phyloP scores from a whole-genome alignment of 2,888 invertebrate species.

The Bedellia somnulentella region DNA sequence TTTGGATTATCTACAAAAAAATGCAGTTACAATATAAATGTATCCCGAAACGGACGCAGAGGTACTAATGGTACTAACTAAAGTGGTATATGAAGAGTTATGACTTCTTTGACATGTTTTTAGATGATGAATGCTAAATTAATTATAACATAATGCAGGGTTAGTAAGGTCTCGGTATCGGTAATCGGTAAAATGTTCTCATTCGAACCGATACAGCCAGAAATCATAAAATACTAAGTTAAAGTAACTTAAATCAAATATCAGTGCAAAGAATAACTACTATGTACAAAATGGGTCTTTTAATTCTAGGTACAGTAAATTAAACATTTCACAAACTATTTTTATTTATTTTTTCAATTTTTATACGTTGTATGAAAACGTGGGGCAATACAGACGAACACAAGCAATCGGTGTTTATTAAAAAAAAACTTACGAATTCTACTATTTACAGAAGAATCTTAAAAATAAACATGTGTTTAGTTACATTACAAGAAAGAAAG shows the following conservation, averaged over 20 bases:
- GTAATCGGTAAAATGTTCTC: too few relatives aligned
- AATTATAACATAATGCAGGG: constrained; percentile 24
- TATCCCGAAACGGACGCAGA: too few relatives aligned
- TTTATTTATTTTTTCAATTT: constrained; percentile 22
- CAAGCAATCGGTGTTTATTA: constrained; percentile 1
- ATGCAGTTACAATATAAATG: too few relatives aligned
- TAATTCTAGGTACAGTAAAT: constrained; percentile 23
- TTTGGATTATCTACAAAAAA: background rate
- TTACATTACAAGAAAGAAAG: constrained; percentile 14
- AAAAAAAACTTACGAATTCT: constrained; percentile 1
- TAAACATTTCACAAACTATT: constrained; percentile 20
- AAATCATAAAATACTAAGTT: constrained; percentile 30
- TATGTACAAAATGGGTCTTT: constrained; percentile 45
- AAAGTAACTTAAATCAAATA: constrained; percentile 42
- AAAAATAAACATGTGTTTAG: constrained; percentile 1
- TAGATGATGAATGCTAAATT: constrained; percentile 23
- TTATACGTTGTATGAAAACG: constrained; percentile 2
- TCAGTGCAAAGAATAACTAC: constrained; percentile 49
- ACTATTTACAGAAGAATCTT: constrained; percentile 12
- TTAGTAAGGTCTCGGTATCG: too few relatives aligned
- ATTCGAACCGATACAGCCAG: constrained; percentile 54
- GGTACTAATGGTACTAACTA: background rate
- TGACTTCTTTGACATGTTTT: background rate
- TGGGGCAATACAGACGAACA: constrained; percentile 2
- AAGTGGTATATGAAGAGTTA: background rate